phyloP scores from a whole-genome alignment of 30 jellyfish, hydroid and myxozoan species.

The Aurelia sp. region DNA sequence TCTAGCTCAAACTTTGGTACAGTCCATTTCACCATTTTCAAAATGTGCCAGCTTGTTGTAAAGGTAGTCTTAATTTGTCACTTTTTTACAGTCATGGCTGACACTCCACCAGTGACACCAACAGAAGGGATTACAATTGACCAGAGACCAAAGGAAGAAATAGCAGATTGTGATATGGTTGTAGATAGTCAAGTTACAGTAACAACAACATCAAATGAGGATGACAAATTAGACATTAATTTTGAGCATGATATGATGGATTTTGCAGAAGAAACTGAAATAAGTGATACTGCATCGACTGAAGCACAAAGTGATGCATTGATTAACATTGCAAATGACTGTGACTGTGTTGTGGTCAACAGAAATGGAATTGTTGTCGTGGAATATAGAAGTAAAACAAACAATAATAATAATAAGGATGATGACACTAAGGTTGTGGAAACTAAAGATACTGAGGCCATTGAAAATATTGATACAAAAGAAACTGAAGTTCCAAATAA shows the following conservation, averaged over 20 bases:
- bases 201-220: slow-evolving; percentile 44
- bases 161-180: slow-evolving; percentile 37
- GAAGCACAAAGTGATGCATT: no score
- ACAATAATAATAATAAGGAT: neutral
- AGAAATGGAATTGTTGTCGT: slow-evolving; percentile 60
- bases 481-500: neutral
- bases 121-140: neutral
- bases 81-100: slow-evolving; percentile 4
- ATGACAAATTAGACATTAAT: neutral
- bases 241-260: neutral
- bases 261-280: neutral
- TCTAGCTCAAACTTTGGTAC: no score
- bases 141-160: neutral
- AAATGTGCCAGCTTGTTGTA: no score
- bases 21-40: no score
- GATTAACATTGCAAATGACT: neutral
- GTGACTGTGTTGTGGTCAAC: slow-evolving; percentile 35
- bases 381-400: neutral
- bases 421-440: neutral
- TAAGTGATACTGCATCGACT: no score
- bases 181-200: slow-evolving; percentile 64
- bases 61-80: neutral
- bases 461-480: neutral
- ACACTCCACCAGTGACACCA: slow-evolving; percentile 32
- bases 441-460: neutral